Conservation (phyloP, 2,888 invertebrate genomes). For the Diogma glabrata region DNA sequence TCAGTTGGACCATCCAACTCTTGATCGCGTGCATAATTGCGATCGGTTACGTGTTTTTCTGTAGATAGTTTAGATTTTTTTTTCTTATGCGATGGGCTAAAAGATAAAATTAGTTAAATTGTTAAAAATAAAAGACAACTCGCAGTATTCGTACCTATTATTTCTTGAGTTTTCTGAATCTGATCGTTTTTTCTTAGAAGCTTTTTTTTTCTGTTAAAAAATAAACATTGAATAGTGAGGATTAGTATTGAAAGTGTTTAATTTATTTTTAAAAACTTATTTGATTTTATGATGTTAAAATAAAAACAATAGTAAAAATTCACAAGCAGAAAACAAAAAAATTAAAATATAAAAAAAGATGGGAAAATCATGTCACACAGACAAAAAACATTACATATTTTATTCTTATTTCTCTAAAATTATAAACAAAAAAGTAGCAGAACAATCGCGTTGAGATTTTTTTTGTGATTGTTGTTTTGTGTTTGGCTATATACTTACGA, state of each 20-base stretch:
- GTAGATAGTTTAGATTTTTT: not conserved
- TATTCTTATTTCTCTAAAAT: too few relatives aligned
- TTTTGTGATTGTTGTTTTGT: constrained; percentile 6
- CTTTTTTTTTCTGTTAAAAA: constrained; percentile 43
- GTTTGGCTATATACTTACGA: constrained; percentile 9
- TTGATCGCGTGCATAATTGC: not conserved
- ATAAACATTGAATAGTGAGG: too few relatives aligned
- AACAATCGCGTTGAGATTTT: too few relatives aligned
- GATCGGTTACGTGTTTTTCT: constrained; percentile 1
- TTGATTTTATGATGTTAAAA: too few relatives aligned
- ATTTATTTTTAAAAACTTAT: too few relatives aligned
- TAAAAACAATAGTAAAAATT: too few relatives aligned
- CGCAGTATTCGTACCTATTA: not conserved
- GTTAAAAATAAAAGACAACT: not conserved
- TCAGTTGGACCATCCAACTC: not conserved
- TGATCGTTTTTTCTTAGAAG: constrained; percentile 44
- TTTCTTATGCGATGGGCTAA: not conserved
- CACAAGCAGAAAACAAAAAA: too few relatives aligned
- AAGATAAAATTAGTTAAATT: not conserved
- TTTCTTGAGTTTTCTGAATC: constrained; percentile 42
- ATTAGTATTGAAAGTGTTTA: too few relatives aligned
- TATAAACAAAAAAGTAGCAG: constrained; percentile 25
- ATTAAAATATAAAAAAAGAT: too few relatives aligned
- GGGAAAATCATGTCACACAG: too few relatives aligned
- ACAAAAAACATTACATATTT: too few relatives aligned